phyloP scores from a whole-genome alignment of 1,140 invertebrate species.

The Lanistes nyassanus region DNA sequence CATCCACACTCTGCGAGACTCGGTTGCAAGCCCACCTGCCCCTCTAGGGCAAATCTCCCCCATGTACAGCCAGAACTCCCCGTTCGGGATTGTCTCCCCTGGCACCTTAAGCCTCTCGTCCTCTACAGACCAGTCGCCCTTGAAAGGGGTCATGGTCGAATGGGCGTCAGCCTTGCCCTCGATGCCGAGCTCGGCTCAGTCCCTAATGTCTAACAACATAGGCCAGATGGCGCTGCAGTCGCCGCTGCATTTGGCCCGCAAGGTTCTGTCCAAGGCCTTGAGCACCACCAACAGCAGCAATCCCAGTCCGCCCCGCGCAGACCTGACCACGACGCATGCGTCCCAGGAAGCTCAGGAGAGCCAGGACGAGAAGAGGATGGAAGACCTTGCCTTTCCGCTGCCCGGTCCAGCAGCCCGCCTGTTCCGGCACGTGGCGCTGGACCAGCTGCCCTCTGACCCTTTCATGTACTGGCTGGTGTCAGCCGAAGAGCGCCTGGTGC shows the following conservation, averaged over 20 bases:
- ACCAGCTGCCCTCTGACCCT: slow-evolving; percentile 23
- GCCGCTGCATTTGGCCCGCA: too few relatives aligned
- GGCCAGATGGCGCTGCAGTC: too few relatives aligned
- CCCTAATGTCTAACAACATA: too few relatives aligned
- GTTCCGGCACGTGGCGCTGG: slow-evolving; percentile 15
- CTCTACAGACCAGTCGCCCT: not conserved
- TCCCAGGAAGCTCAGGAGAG: not conserved
- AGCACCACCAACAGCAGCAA: not conserved
- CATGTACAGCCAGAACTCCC: not conserved
- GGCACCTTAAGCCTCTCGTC: not conserved
- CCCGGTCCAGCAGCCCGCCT: slow-evolving; percentile 2
- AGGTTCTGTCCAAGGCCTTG: too few relatives aligned
- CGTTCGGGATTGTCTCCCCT: not conserved
- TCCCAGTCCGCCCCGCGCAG: not conserved
- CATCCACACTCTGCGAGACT: slow-evolving; percentile 9
- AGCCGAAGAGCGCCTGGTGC: slow-evolving; percentile 10
- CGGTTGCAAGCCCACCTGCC: not conserved
- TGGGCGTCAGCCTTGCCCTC: too few relatives aligned
- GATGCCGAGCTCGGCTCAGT: too few relatives aligned
- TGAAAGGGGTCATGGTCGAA: not conserved
- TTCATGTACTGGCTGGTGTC: slow-evolving; percentile 27
- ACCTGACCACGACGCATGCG: too few relatives aligned
- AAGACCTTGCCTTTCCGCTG: not conserved
- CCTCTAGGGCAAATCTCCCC: not conserved
- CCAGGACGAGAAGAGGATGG: not conserved